These are phyloP conservation scores for Drosophila auraria DNA, from an alignment of 1,140 invertebrate genomes.

Conservation along the genomic window DNA sequence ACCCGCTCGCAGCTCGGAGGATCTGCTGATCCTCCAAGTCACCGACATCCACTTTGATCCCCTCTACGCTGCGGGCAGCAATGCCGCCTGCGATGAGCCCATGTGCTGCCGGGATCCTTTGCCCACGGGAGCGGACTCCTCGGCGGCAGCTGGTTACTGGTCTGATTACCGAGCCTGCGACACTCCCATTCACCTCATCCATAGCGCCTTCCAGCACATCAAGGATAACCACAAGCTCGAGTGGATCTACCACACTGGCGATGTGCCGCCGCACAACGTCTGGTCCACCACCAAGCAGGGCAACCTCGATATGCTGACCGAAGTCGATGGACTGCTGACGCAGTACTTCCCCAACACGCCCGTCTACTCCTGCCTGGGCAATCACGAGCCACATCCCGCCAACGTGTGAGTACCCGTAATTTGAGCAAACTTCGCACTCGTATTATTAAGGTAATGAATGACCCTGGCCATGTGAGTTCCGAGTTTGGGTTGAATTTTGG, in stretches of 20 bases:
- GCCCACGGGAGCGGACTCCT: conserved; percentile 13
- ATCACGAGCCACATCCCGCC: conserved; percentile 94
- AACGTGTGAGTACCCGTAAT: conserved; percentile 88
- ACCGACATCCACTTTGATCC: conserved; percentile 94
- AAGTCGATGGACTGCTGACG: conserved; percentile 87
- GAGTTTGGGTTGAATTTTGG: conserved; percentile 9
- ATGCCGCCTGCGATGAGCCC: conserved; percentile 90
- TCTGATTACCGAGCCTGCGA: conserved; percentile 92
- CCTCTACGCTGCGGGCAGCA: conserved; percentile 87
- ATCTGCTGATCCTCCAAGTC: conserved; percentile 89
- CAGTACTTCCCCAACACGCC: conserved; percentile 88
- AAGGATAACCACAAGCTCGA: conserved; percentile 88
- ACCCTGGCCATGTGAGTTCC: conserved; percentile 14
- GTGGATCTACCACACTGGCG: conserved; percentile 93
- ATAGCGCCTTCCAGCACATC: conserved; percentile 87
- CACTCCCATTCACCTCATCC: conserved; percentile 88
- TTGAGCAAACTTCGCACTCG: conserved; percentile 53
- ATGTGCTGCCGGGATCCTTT: conserved; percentile 89
- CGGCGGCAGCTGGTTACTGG: conserved; percentile 88
- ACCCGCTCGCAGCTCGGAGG: conserved; percentile 43
- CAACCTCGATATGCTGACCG: conserved; percentile 88
- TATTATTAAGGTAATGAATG: conserved; percentile 32
- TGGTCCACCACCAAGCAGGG: conserved; percentile 91
- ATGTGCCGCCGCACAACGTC: conserved; percentile 92
- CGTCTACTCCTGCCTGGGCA: conserved; percentile 92